phyloP scores from a whole-genome alignment of 1,140 invertebrate species.

The Drosophila lacteicornis region DNA sequence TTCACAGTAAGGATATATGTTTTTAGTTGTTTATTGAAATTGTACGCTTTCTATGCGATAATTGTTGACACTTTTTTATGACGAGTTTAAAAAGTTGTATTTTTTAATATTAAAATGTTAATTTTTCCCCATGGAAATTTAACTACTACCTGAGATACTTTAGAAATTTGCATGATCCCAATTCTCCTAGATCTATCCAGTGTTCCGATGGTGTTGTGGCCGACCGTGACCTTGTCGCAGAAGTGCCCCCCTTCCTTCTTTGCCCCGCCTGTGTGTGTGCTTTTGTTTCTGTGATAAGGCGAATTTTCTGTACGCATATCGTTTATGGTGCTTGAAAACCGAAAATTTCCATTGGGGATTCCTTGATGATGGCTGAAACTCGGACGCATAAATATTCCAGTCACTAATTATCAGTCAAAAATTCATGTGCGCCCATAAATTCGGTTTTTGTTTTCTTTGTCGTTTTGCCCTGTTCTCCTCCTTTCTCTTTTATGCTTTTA shows the following conservation, averaged over 20 bases:
- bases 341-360: conserved; percentile 7
- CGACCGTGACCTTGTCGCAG: conserved; percentile 12
- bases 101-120: too few species aligned
- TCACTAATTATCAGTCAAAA: conserved; percentile 7
- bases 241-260: conserved; percentile 1
- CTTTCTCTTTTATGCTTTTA: conserved; percentile 9
- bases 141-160: neutral
- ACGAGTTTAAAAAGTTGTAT: neutral
- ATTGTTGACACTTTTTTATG: conserved; percentile 10
- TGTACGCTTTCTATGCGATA: neutral
- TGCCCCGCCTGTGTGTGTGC: neutral
- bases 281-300: neutral
- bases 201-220: neutral
- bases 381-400: conserved; percentile 30
- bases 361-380: neutral
- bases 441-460: neutral
- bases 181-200: neutral
- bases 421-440: neutral
- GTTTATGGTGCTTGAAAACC: neutral
- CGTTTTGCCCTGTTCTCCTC: conserved; percentile 7
- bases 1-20: neutral
- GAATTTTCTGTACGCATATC: neutral
- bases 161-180: neutral
- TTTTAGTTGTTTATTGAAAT: conserved; percentile 1
- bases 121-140: too few species aligned